Evolutionary conservation across 2,797 vertebrate genomes (phyloP).

Genomic region (Brachymystax lenok): DNA sequence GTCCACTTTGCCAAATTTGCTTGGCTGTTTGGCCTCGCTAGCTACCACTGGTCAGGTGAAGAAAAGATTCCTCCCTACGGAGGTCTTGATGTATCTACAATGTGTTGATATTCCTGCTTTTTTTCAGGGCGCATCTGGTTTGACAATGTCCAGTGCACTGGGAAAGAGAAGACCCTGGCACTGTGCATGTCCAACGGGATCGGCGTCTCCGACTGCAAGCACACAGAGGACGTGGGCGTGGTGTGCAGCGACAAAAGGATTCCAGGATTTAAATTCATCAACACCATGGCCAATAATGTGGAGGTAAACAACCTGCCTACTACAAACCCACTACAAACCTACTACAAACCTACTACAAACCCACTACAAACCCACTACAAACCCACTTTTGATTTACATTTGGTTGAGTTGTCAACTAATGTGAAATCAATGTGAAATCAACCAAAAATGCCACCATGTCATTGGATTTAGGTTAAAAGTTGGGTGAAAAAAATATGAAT

Average conservation of each 20-base stretch:
- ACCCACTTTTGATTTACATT: no score
- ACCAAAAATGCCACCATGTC: no score
- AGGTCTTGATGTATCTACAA: slow-evolving; percentile 20
- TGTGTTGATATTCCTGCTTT: slow-evolving; percentile 10
- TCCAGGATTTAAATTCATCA: slow-evolving; percentile 92
- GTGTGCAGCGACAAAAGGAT: slow-evolving; percentile 94
- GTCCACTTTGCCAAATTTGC: background rate
- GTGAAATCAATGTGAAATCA: no score
- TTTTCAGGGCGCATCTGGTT: slow-evolving; percentile 88
- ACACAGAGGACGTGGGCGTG: slow-evolving; percentile 92
- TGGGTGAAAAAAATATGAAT: no score
- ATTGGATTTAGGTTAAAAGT: no score
- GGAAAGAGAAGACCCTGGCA: slow-evolving; percentile 83
- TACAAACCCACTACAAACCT: background rate
- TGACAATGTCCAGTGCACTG: slow-evolving; percentile 91
- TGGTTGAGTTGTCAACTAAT: no score
- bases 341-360: background rate
- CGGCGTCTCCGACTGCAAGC: slow-evolving; percentile 93
- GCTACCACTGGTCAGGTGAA: background rate
- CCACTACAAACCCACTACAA: no score
- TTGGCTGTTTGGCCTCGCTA: background rate
- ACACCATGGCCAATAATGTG: slow-evolving; percentile 83
- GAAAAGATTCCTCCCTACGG: background rate
- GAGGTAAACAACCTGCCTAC: slow-evolving; percentile 75
- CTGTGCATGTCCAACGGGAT: slow-evolving; percentile 91